Evolutionary conservation across 2,113 vertebrate genomes (phyloP).

Genomic region (Aspidoscelis tigris): DNA sequence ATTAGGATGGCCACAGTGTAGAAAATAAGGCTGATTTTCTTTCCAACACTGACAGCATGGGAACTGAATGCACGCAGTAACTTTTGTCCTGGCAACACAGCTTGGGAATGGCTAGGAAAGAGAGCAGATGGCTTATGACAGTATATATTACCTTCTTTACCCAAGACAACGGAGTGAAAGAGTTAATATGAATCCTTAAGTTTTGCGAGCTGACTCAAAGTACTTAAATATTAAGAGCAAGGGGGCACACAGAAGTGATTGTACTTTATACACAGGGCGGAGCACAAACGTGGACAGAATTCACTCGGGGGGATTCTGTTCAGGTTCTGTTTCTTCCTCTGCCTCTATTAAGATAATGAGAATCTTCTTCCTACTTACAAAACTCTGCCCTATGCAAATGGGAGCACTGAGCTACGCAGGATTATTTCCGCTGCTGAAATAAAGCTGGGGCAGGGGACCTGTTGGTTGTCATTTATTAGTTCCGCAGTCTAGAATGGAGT

Average conservation of each 20-base stretch:
- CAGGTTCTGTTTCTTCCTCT: background rate
- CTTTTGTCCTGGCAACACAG: background rate
- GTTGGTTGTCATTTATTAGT: background rate
- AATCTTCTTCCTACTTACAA: constrained; percentile 12
- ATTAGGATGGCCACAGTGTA: background rate
- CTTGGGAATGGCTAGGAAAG: too few relatives aligned
- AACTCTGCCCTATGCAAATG: constrained; percentile 9
- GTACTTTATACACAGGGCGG: background rate
- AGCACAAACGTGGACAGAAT: background rate
- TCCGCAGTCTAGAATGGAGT: constrained; percentile 29
- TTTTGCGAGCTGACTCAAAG: background rate
- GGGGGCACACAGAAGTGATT: background rate
- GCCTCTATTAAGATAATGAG: background rate
- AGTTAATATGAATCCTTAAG: background rate
- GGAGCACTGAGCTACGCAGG: background rate
- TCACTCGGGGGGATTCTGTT: background rate
- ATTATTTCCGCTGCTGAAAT: background rate
- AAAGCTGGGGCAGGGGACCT: constrained; percentile 11
- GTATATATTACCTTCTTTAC: background rate
- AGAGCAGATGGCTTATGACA: background rate
- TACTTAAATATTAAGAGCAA: too few relatives aligned
- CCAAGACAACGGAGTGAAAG: background rate
- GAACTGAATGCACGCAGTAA: background rate
- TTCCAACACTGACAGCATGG: background rate
- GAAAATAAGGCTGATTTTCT: background rate